Evolutionary conservation across 2,888 invertebrate species (phyloP).

Genomic region (Apamea sordens): DNA sequence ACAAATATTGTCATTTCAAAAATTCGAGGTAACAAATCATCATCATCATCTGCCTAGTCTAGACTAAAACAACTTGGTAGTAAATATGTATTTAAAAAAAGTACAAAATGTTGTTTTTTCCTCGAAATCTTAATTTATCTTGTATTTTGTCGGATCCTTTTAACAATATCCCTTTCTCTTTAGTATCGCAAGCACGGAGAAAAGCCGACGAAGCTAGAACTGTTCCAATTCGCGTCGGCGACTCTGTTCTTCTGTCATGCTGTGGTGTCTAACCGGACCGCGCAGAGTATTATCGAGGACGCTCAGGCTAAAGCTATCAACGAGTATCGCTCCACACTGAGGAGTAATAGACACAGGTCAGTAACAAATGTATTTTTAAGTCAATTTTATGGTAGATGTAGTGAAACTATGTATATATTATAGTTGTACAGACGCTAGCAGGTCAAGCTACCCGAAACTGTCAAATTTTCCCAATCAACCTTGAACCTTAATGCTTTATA

Average conservation of each 20-base stretch:
- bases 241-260: constrained; percentile 87
- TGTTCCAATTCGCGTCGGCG: constrained; percentile 88
- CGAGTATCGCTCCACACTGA: constrained; percentile 86
- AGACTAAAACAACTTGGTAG: not conserved
- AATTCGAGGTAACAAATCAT: not conserved
- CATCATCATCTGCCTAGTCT: not conserved
- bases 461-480: no score
- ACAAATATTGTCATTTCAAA: not conserved
- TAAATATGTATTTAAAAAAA: not conserved
- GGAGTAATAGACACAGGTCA: constrained; percentile 90
- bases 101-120: no score
- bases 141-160: not conserved
- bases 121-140: not conserved
- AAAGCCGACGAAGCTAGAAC: constrained; percentile 82
- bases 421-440: no score
- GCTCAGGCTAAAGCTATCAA: constrained; percentile 88
- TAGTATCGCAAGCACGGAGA: constrained; percentile 87
- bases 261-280: constrained; percentile 85
- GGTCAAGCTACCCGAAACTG: no score
- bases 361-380: not conserved
- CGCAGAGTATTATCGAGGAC: constrained; percentile 88
- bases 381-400: not conserved
- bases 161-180: constrained; percentile 34
- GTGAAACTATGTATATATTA: not conserved
- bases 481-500: no score